Percentiles rank a stretch among this genome's conserved stretches.
These are phyloP conservation scores for Pteropus alecto DNA, from an alignment of 2,113 vertebrate genomes.

Conservation along the genomic window DNA sequence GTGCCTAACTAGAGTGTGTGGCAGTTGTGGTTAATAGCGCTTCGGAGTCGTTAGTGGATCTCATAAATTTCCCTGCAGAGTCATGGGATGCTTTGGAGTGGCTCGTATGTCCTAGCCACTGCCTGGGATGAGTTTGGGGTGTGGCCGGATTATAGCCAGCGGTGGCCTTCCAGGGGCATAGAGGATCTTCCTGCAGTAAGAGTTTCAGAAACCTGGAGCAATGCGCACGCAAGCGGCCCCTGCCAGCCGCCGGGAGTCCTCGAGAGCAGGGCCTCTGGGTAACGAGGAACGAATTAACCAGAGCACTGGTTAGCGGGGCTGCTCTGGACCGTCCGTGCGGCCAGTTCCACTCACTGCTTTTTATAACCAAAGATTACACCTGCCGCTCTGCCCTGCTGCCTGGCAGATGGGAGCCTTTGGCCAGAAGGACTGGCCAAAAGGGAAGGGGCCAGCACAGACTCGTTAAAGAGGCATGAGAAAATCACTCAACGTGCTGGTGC, in stretches of 20 bases:
- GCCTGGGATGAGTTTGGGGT: background rate
- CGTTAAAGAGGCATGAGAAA: background rate
- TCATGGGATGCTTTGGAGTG: background rate
- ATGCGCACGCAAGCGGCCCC: too few species aligned
- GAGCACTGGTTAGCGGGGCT: background rate
- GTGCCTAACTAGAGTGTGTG: background rate
- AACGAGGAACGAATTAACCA: background rate
- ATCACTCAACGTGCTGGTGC: fast-evolving
- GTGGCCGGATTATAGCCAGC: too few species aligned
- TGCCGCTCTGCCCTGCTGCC: background rate
- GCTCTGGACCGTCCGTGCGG: fast-evolving
- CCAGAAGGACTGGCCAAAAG: background rate
- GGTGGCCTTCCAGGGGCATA: background rate
- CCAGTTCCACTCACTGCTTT: background rate
- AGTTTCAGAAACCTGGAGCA: background rate
- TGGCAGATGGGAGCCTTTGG: background rate
- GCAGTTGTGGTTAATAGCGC: background rate
- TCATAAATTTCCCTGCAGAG: background rate
- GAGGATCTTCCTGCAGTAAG: background rate
- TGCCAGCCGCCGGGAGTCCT: background rate
- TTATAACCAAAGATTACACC: background rate
- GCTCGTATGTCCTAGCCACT: background rate
- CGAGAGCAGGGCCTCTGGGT: background rate
- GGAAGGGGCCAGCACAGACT: background rate
- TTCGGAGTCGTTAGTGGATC: background rate